Conservation (phyloP, 2,888 invertebrate species). For the Drosophila meridiana region DNA sequence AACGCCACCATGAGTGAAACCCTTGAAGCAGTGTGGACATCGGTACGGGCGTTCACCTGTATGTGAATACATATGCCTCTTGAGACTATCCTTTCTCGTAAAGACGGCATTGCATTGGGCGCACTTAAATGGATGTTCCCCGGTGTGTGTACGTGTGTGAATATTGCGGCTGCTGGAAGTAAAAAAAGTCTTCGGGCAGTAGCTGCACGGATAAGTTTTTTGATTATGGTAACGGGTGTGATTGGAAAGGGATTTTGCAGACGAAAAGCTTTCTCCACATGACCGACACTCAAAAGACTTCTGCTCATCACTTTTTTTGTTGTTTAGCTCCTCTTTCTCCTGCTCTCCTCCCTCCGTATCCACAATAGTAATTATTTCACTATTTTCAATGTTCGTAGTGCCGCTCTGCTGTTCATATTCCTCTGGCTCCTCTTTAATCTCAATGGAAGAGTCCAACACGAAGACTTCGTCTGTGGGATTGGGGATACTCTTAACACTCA, state of each 20-base stretch:
- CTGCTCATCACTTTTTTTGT: no score
- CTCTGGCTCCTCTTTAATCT: background rate
- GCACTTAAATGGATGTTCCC: slow-evolving; percentile 18
- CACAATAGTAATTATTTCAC: background rate
- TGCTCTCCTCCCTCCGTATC: background rate
- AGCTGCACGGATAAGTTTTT: background rate
- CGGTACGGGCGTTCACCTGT: background rate
- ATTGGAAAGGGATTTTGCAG: background rate
- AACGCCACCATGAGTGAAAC: background rate
- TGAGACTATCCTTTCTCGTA: background rate
- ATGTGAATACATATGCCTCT: background rate
- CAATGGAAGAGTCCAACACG: background rate
- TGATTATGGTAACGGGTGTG: background rate
- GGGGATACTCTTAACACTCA: background rate
- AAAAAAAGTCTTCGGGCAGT: background rate
- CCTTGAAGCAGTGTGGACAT: slow-evolving; percentile 5
- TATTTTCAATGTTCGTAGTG: background rate
- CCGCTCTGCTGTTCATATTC: background rate
- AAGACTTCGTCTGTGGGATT: background rate
- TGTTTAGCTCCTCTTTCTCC: background rate
- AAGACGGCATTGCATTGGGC: background rate
- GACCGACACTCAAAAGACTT: background rate
- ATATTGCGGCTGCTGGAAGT: background rate
- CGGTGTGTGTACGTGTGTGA: slow-evolving; percentile 10
- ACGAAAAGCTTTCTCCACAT: background rate